Percentiles rank a stretch among this genome's conserved stretches.
These are phyloP conservation scores for Speoplatyrhinus poulsoni DNA, from an alignment of 2,113 vertebrate species.

Conservation along the genomic window DNA sequence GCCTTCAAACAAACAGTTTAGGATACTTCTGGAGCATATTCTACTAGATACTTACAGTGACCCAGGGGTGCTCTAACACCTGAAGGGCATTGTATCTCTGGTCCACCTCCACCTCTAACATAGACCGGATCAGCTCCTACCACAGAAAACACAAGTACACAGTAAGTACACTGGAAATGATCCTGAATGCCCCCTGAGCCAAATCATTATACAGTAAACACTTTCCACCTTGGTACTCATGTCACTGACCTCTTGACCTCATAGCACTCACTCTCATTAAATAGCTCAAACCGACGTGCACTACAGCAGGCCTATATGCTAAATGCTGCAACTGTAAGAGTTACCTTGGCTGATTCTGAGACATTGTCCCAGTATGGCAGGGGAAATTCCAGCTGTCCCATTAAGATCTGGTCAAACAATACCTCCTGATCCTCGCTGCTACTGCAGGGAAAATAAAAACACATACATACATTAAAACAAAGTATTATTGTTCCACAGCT, in stretches of 20 bases:
- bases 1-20: neutral
- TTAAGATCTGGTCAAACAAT: constrained; percentile 97
- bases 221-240: too few relatives aligned
- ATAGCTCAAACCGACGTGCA: too few relatives aligned
- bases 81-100: constrained; percentile 92
- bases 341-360: constrained; percentile 93
- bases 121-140: constrained; percentile 93
- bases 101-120: constrained; percentile 94
- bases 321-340: neutral
- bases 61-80: constrained; percentile 96
- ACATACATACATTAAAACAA: neutral
- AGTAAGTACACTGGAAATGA: neutral
- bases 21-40: neutral
- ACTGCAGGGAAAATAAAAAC: constrained; percentile 65
- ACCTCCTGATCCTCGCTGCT: constrained; percentile 94
- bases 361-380: constrained; percentile 96
- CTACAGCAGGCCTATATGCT: too few relatives aligned
- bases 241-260: too few relatives aligned
- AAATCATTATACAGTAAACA: neutral
- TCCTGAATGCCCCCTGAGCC: neutral
- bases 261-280: neutral
- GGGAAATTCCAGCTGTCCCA: constrained; percentile 96
- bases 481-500: neutral
- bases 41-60: constrained; percentile 84
- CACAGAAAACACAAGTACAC: neutral